Evolutionary conservation across 1,140 invertebrate species (phyloP), one percentile per base, ranked within the genome.

Genomic region (Armadillidium nasatum): DNA sequence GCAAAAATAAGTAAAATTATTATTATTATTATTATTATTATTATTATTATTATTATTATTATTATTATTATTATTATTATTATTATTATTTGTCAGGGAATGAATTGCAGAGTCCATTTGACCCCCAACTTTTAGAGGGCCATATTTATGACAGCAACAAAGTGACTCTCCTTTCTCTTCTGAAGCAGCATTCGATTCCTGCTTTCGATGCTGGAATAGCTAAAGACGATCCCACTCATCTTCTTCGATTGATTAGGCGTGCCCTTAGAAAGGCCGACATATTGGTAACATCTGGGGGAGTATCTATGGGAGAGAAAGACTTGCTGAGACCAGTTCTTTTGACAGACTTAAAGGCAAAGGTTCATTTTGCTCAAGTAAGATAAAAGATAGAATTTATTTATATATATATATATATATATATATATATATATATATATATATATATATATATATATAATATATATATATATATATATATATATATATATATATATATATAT

Each of bases 261-360:
- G 90, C 90, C 4, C 84, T 95, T 44, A 73, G 86, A 22, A 68
- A 83, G 10, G 87, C 88, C 3, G 93, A 96, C 85, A 84, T 97
- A 46, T 84, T 98, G 11, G 90, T 98, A 0, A 94, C 93, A 19
- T 92, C 92, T 73, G 96, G 96, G 0, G 94, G 96, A 10, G 96
- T 98, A 0, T 98, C 96, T 0, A 99, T 99, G 97, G 96, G 97
- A 0, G 96, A 99, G 83, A 91, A 89, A 85, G 96, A 99, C 85
- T 87, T 95, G 54, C 84, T 99, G 4, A 97, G 97, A 84, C 88
- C 90, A 45, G 91, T 97, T 7, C 84, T 96, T 0, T 82, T 87
- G 50, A 82, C 89, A 78, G 88, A 94, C 82, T 91, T 98, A 67
- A 84, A 88, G 0, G 94, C 94, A 1, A 87, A 86, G 0, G 88